phyloP scores from a whole-genome alignment of 2,888 invertebrate genomes.

The Hoplodrina blanda region DNA sequence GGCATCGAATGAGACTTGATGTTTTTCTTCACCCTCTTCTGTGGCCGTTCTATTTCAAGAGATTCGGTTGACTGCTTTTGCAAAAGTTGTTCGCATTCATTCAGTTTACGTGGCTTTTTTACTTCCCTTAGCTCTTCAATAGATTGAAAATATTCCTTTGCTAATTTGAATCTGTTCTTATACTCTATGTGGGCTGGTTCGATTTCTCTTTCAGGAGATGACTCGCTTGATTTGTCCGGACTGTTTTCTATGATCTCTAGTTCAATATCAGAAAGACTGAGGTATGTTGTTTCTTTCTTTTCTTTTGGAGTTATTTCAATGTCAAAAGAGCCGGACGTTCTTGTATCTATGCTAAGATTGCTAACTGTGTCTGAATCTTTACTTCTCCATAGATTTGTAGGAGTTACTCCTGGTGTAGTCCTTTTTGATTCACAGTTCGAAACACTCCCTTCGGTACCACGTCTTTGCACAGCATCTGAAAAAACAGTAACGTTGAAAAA shows the following conservation, averaged over 20 bases:
- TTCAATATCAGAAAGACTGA: slow-evolving; percentile 85
- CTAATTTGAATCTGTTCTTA: slow-evolving; percentile 86
- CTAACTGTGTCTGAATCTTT: slow-evolving; percentile 68
- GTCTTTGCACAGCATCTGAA: slow-evolving; percentile 74
- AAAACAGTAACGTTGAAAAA: slow-evolving; percentile 33
- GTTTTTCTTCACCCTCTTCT: slow-evolving; percentile 77
- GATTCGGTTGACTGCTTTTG: slow-evolving; percentile 81
- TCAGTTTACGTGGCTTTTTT: slow-evolving; percentile 78
- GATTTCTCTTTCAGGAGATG: slow-evolving; percentile 72
- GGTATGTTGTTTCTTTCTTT: slow-evolving; percentile 77
- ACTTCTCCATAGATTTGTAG: slow-evolving; percentile 64
- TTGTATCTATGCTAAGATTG: slow-evolving; percentile 70
- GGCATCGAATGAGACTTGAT: slow-evolving; percentile 85
- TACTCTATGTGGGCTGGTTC: slow-evolving; percentile 79
- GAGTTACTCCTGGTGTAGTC: slow-evolving; percentile 51
- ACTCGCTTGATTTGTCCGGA: slow-evolving; percentile 72
- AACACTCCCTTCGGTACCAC: slow-evolving; percentile 42
- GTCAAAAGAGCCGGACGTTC: slow-evolving; percentile 72
- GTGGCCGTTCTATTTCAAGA: slow-evolving; percentile 75
- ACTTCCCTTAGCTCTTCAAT: slow-evolving; percentile 83
- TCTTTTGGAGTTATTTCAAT: slow-evolving; percentile 67
- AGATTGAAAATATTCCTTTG: slow-evolving; percentile 88
- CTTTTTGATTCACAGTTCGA: slow-evolving; percentile 51
- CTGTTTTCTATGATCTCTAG: slow-evolving; percentile 84
- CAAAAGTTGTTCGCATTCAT: slow-evolving; percentile 83